Evolutionary conservation across 2,888 invertebrate genomes (phyloP).

Genomic region (Heliconius hortense): DNA sequence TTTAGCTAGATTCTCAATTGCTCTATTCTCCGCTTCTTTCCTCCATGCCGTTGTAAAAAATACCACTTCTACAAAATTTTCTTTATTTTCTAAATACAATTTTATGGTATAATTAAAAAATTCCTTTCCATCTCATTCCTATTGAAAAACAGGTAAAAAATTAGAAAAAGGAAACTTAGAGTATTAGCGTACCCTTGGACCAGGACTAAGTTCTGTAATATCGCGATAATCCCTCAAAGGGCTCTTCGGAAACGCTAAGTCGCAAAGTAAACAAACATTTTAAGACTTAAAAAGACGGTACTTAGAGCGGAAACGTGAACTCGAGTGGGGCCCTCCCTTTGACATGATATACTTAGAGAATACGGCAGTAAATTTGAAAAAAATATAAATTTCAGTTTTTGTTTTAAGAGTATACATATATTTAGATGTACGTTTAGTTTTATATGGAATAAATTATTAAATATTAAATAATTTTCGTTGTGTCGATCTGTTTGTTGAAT

Average conservation of each 20-base stretch:
- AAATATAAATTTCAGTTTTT: not conserved
- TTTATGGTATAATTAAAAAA: not conserved
- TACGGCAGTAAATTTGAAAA: conserved; percentile 2
- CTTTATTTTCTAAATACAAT: no score
- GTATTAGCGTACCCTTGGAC: conserved; percentile 12
- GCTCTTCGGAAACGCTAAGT: conserved; percentile 41
- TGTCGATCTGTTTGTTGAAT: no score
- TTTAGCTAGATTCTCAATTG: no score
- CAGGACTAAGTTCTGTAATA: conserved; percentile 34
- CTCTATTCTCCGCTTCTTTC: no score
- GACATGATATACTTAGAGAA: conserved; percentile 33
- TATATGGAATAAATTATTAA: not conserved
- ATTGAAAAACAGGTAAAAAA: conserved; percentile 2
- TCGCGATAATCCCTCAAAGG: conserved; percentile 42
- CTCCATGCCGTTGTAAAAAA: no score
- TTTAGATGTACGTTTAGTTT: not conserved
- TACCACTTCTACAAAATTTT: no score
- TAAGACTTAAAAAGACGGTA: conserved; percentile 41
- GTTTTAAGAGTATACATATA: not conserved
- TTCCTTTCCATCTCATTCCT: not conserved
- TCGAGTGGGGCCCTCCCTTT: conserved; percentile 41
- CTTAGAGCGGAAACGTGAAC: conserved; percentile 42
- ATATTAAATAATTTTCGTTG: no score
- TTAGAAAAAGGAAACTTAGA: not conserved
- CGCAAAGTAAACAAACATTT: conserved; percentile 45